Evolutionary conservation across 2,888 invertebrate genomes (phyloP), one percentile per base, ranked within the genome.

Genomic region (Hydraecia micacea): DNA sequence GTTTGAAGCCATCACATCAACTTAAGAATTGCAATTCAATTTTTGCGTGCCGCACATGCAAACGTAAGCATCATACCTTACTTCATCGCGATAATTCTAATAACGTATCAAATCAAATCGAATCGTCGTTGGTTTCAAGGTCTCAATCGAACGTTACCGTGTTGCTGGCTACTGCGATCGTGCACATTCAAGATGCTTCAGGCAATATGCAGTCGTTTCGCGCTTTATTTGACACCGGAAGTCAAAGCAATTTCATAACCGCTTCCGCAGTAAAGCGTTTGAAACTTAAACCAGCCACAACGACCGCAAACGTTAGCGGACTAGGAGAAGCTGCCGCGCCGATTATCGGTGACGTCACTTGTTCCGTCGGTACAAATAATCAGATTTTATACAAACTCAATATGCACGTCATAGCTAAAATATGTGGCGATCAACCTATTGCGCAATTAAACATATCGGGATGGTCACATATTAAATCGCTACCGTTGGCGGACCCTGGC

Each of bases 311-410:
- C n/a, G 28, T 60, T n/a, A 60, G 60, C n/a, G 60, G 60, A 28
- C 60, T 28, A 13, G 60, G n/a, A n/a, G 60, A 60, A 28, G 28
- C n/a, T 13, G n/a, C 13, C n/a, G 60, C 60, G 13, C n/a, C 60
- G n/a, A 60, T 60, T 60, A n/a, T n/a, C n/a, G 60, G 60, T 60
- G 60, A 60, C n/a, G n/a, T 60, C n/a, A 60, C 60, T 60, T 60
- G 60, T 60, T 28, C n/a, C n/a, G 28, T 60, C 11, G 60, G 60
- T 13, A 60, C 60, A 13, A 60, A 11, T 5, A 46, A 46, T 15
- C 2, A 15, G 15, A 46, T 46, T 46, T 15, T 13, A 46, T 15
- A 46, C 46, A 15, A 46, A 46, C 46, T 46, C 46, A 15, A 46
- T 15, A 46, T 13, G 46, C 46, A 46, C 46, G 46, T 46, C 46